Base-by-base conservation (phyloP, 2,113 vertebrate species). In the Corynorhinus townsendii region DNA sequence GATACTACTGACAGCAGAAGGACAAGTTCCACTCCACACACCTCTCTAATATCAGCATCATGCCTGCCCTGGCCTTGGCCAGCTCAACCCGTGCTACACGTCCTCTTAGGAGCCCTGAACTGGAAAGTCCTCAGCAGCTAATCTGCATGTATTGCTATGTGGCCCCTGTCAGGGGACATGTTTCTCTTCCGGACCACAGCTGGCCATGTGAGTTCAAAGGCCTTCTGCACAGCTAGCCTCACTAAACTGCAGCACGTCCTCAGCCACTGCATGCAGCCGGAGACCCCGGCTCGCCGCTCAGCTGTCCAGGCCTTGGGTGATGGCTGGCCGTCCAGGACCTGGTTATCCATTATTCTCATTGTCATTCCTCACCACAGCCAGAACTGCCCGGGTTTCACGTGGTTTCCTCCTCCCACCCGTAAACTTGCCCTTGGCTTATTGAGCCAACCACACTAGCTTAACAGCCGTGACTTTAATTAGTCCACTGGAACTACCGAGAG, bases 301-400 rank as follows among this genome's bases (percentile, higher is more conserved):
- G 59, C 66, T 35, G 47, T n/a, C 43, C 47, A 84, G 59, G 64
- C 96, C 93, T 89, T 93, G 93, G 92, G 92, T 96, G 26, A 83
- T 52, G 28, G 86, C 82, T 71, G 30, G 14, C 86, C 75, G 62
- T 83, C 90, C 93, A 96, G 97, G 96, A 89, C 95, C 93, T 93
- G 69, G 97, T 83, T 96, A 86, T 97, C 97, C 97, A 93, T 98
- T 97, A 94, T 80, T 96, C 97, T 97, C 92, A 98, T 98, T 98
- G 95, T 90, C 54, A 93, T 96, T 97, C 96, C 68, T 97, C 72
- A 22, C 95, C 66, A 45, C 0, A 0, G 88, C 88, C 47, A 49
- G 88, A 82, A 64, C 88, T 77, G 94, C 97, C 92, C 90, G 79
- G 96, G 97, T 92, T 95, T 96, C 90, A 97, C 95, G 93, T 86